Base-by-base conservation (phyloP, 2,113 vertebrate species). In the Phyllopteryx taeniolatus region DNA sequence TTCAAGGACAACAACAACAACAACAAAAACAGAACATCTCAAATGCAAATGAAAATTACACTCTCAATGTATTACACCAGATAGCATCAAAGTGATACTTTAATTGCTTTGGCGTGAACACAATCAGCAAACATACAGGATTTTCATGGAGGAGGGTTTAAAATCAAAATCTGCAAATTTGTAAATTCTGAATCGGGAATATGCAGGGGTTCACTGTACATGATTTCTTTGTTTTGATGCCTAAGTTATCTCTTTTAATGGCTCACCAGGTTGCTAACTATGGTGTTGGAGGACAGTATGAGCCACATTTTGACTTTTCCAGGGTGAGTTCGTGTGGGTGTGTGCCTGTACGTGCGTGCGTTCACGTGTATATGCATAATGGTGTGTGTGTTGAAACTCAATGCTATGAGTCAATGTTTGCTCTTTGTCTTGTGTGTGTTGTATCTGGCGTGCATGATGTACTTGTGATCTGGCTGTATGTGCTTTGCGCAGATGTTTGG, bases 291-390 rank as follows among this genome's bases (percentile, higher is more conserved):
- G 98, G 98, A 82, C 97, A 99, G 82, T 99, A 99, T 0, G 98
- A 99, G 74, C 98, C 98, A 59, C 98, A 99, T 87, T 99, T 93
- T 6, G 98, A 99, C 88, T 99, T 99, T 87, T 99, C 98, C 1
- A 94, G 97, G 95, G 98, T 99, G 93, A 97, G 96, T 76, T 61
- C 9, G 19, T 12, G 60, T 27, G 70, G 59, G 22, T n/a, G 13
- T 51, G 43, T 31, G 9, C 47, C 22, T 46, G 14, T 42, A 33
- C 19, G 46, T 15, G 44, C 8, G 43, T 44, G 43, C 43, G 7
- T 44, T 44, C 8, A 14, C 51, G 14, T 46, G 33, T 9, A 19
- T 72, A 56, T 71, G 19, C 39, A 54, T 19, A 27, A 27, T 27
- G 27, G 35, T 39, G 20, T 19, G 11, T 27, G 11, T 13, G 2